Percentiles rank a stretch among this genome's conserved stretches.
These are phyloP conservation scores for Forbesichthys agassizii DNA, from an alignment of 2,113 vertebrate species.

Conservation along the genomic window DNA sequence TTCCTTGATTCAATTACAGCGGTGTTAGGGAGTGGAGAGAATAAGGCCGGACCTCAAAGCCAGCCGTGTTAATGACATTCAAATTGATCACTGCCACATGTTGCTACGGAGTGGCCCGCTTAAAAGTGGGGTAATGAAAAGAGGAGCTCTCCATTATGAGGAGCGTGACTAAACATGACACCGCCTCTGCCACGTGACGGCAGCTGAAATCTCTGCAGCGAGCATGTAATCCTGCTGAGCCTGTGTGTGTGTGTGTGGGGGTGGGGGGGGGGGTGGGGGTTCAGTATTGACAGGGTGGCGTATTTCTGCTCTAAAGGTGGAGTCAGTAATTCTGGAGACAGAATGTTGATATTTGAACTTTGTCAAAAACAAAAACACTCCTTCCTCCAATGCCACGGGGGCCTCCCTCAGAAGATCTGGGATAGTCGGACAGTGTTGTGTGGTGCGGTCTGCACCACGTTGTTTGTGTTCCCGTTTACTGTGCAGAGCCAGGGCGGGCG, in stretches of 20 bases:
- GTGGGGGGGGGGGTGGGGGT: neutral
- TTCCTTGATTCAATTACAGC: slow-evolving; percentile 72
- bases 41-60: slow-evolving; percentile 63
- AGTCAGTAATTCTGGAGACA: too few relatives aligned
- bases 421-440: too few relatives aligned
- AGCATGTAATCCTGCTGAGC: slow-evolving; percentile 21
- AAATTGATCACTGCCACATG: slow-evolving; percentile 75
- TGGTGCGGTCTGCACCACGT: too few relatives aligned
- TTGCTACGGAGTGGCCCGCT: slow-evolving; percentile 57
- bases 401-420: too few relatives aligned
- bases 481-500: too few relatives aligned
- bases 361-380: too few relatives aligned
- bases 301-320: too few relatives aligned
- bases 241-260: neutral
- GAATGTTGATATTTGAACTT: too few relatives aligned
- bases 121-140: slow-evolving; percentile 72
- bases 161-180: slow-evolving; percentile 74
- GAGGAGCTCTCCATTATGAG: slow-evolving; percentile 65
- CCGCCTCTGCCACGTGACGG: slow-evolving; percentile 54
- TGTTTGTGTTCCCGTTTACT: too few relatives aligned
- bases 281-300: too few relatives aligned
- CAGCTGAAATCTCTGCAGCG: slow-evolving; percentile 14
- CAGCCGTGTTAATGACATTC: slow-evolving; percentile 74
- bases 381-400: too few relatives aligned
- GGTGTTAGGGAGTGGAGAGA: slow-evolving; percentile 60